Conservation (phyloP, 2,113 vertebrate species). For the Cebus imitator region DNA sequence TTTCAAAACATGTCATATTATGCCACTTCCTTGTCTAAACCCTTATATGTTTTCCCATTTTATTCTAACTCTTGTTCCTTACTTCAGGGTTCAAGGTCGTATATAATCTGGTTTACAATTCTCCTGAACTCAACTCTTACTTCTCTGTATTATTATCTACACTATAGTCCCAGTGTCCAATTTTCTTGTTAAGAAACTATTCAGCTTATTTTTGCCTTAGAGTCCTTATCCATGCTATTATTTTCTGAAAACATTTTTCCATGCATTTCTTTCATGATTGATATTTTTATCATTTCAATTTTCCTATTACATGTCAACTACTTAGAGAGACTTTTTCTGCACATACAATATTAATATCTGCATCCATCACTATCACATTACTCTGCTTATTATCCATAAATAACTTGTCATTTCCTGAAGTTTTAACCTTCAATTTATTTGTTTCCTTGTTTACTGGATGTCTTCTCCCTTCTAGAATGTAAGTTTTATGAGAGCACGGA, state of each 20-base stretch:
- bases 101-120: background rate
- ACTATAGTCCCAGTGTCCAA: background rate
- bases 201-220: background rate
- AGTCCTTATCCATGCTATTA: background rate
- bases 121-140: background rate
- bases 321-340: background rate
- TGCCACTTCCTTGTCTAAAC: background rate
- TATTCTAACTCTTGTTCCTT: background rate
- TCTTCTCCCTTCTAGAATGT: background rate
- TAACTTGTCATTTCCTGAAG: background rate
- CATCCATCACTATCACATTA: background rate
- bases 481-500: background rate
- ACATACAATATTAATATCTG: background rate
- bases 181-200: background rate
- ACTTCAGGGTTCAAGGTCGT: background rate
- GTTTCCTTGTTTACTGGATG: background rate
- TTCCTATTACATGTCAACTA: background rate
- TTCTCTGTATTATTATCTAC: background rate
- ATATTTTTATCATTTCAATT: background rate
- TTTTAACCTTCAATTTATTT: background rate
- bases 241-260: background rate
- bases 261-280: background rate
- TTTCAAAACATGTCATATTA: background rate
- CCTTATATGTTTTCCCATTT: background rate
- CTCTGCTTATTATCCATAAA: background rate